Conservation (phyloP, 2,888 invertebrate genomes). For the Dasypolia templi region DNA sequence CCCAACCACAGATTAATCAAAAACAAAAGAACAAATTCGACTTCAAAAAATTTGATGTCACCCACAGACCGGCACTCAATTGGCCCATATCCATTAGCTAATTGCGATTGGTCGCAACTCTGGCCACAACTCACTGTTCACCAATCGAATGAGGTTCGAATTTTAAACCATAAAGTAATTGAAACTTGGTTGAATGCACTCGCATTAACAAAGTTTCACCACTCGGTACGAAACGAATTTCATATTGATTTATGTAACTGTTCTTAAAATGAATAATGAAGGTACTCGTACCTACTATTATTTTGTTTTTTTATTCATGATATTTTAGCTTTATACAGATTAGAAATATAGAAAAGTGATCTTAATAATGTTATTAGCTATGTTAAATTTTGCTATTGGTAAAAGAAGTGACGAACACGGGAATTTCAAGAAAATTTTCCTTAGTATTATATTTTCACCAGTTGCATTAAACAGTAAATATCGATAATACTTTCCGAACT, state of each 20-base stretch:
- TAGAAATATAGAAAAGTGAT: background rate
- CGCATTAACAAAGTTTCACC: too few relatives aligned
- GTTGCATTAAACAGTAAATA: background rate
- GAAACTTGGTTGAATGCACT: conserved; percentile 59
- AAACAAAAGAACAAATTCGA: conserved; percentile 49
- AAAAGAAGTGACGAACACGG: background rate
- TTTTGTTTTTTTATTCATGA: background rate
- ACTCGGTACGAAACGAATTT: conserved; percentile 28
- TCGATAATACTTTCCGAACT: conserved; percentile 8
- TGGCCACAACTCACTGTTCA: conserved; percentile 68
- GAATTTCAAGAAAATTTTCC: background rate
- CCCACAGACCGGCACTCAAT: conserved; percentile 62
- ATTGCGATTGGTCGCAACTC: conserved; percentile 73
- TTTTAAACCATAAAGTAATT: conserved; percentile 66
- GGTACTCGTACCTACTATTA: background rate
- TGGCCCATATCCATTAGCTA: conserved; percentile 75
- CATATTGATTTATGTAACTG: conserved; percentile 33
- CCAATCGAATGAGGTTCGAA: conserved; percentile 67
- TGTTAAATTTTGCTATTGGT: background rate
- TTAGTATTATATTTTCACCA: background rate
- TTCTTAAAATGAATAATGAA: conserved; percentile 11
- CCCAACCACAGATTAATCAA: conserved; percentile 11
- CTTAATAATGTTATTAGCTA: background rate
- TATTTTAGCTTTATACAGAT: background rate
- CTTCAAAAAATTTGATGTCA: conserved; percentile 55